These are phyloP conservation scores for Drosophila albomicans DNA, from an alignment of 1,140 invertebrate genomes.

Conservation along the genomic window DNA sequence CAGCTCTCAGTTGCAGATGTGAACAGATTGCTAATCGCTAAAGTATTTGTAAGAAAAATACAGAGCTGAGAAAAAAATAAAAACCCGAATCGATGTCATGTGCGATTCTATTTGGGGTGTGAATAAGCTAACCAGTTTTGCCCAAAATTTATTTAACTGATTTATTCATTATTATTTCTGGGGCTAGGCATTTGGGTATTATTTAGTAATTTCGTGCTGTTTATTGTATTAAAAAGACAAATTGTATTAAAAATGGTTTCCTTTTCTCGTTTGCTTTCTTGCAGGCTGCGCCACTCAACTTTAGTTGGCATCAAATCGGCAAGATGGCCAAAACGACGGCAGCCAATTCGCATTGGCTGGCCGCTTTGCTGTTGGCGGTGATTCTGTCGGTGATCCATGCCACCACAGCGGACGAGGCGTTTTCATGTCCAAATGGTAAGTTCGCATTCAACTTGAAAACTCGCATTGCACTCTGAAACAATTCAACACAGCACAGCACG, in stretches of 20 bases:
- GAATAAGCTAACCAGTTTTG: conserved; percentile 62
- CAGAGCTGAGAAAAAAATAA: background rate
- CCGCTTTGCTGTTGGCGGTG: conserved; percentile 73
- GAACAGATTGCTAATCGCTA: conserved; percentile 64
- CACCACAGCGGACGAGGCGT: conserved; percentile 72
- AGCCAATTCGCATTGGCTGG: conserved; percentile 80
- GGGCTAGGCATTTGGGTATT: background rate
- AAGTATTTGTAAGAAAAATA: conserved; percentile 35
- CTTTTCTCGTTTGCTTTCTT: conserved; percentile 3
- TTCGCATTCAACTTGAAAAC: conserved; percentile 48
- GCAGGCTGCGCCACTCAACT: conserved; percentile 42
- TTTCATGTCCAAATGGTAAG: conserved; percentile 80
- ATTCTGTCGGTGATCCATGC: conserved; percentile 57
- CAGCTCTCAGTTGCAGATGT: conserved; percentile 34
- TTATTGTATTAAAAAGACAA: conserved; percentile 28
- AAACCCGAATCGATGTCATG: conserved; percentile 39
- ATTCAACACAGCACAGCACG: conserved; percentile 38
- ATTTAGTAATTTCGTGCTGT: conserved; percentile 16
- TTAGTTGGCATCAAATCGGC: conserved; percentile 73
- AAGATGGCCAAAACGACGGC: conserved; percentile 73
- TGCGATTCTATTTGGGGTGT: conserved; percentile 48
- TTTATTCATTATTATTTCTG: conserved; percentile 26
- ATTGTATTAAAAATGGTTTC: conserved; percentile 7
- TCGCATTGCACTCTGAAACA: conserved; percentile 29
- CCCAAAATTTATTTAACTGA: conserved; percentile 27